A percentile compares a stretch with the other conserved stretches of the same genome.
These are phyloP conservation scores for Pangasius macronema DNA, from an alignment of 2,797 vertebrate genomes.

Conservation along the genomic window DNA sequence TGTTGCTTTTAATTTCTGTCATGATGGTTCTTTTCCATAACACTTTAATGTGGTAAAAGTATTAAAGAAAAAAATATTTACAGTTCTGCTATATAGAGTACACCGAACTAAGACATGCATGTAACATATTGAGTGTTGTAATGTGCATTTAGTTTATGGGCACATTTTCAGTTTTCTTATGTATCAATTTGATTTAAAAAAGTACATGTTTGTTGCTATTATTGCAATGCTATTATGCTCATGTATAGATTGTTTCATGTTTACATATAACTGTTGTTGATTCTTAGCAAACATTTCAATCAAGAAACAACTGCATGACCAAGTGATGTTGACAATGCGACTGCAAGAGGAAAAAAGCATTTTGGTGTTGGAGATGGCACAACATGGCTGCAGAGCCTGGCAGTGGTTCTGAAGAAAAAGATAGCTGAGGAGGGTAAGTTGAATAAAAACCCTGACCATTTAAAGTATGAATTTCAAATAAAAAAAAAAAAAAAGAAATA, in stretches of 20 bases:
- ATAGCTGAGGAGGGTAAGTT: background rate
- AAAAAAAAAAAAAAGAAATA: background rate
- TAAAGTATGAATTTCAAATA: background rate
- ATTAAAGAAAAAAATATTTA: background rate
- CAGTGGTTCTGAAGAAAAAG: background rate
- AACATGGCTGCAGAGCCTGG: background rate
- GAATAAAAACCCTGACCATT: background rate
- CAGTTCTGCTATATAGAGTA: background rate
- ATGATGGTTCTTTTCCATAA: too few relatives aligned
- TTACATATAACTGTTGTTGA: constrained; percentile 9
- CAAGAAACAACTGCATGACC: background rate
- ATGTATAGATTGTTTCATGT: constrained; percentile 4
- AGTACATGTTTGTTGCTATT: background rate
- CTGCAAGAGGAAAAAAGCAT: background rate
- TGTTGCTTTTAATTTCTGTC: too few relatives aligned
- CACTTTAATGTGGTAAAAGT: too few relatives aligned
- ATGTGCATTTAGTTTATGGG: background rate
- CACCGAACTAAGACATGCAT: background rate
- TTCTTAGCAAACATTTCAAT: constrained; percentile 25
- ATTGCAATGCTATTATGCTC: constrained; percentile 10
- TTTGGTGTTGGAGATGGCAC: constrained; percentile 30
- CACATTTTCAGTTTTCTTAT: background rate
- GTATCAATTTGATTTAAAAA: constrained; percentile 21
- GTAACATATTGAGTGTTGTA: constrained; percentile 22
- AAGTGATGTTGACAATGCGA: background rate